Conservation (phyloP, 2,888 invertebrate genomes). For the Apamea epomidion region DNA sequence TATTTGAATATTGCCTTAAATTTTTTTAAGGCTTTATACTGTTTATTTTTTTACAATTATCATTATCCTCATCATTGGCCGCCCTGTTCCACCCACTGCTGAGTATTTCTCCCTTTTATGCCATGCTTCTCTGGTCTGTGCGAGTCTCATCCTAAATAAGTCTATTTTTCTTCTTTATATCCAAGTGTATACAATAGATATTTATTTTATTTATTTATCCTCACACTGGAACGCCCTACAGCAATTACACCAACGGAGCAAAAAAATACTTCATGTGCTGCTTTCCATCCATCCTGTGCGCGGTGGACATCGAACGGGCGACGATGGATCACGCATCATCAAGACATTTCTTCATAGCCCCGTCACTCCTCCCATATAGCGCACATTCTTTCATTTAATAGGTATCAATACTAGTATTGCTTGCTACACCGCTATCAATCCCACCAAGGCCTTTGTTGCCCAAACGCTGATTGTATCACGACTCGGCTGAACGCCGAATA, state of each 20-base stretch:
- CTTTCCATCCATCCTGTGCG: too few relatives aligned
- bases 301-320: too few relatives aligned
- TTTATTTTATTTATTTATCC: too few relatives aligned
- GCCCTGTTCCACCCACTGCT: background rate
- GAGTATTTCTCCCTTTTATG: background rate
- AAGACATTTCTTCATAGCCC: too few relatives aligned
- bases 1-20: background rate
- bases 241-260: too few relatives aligned
- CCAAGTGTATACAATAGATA: background rate
- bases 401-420: background rate
- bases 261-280: too few relatives aligned
- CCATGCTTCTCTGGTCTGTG: background rate
- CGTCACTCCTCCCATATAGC: too few relatives aligned
- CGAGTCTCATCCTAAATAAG: background rate
- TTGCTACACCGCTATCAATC: conserved; percentile 23
- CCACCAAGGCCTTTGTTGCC: conserved; percentile 55
- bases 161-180: background rate
- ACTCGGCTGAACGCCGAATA: conserved; percentile 67
- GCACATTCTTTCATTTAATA: too few relatives aligned
- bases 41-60: background rate
- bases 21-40: background rate
- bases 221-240: too few relatives aligned
- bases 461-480: conserved; percentile 68
- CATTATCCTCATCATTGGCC: background rate
- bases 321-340: too few relatives aligned